Evolutionary conservation across 1,140 invertebrate genomes (phyloP).

Genomic region (Nasonia longicornis): DNA sequence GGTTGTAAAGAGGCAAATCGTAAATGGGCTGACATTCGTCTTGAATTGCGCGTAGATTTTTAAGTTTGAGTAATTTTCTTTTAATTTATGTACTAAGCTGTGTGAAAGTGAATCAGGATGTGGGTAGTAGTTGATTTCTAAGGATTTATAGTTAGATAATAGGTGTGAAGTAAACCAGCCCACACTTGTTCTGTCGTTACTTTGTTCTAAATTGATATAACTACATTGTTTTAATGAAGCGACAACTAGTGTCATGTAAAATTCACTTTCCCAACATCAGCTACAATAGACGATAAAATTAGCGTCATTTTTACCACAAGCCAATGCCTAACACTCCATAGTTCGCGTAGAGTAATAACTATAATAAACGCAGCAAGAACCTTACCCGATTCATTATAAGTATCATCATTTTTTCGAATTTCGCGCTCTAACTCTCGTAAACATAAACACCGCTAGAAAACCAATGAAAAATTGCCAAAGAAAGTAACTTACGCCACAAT

Average conservation of each 20-base stretch:
- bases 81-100: too few relatives aligned
- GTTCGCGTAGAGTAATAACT: background rate
- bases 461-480: background rate
- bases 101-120: too few relatives aligned
- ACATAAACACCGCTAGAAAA: too few relatives aligned
- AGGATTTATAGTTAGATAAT: too few relatives aligned
- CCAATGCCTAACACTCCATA: background rate
- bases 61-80: too few relatives aligned
- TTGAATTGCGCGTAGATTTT: too few relatives aligned
- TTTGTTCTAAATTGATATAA: background rate
- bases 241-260: background rate
- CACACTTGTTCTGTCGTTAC: background rate
- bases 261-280: background rate
- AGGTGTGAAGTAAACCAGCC: background rate
- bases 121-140: too few relatives aligned
- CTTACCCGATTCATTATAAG: too few relatives aligned
- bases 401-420: too few relatives aligned
- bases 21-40: too few relatives aligned
- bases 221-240: background rate
- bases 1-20: too few relatives aligned
- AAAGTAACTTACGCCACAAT: background rate
- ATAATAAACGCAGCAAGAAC: background rate
- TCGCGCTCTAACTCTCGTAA: too few relatives aligned
- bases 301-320: background rate
- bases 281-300: slow-evolving; percentile 1